These are phyloP conservation scores for Rhagoletis pomonella DNA, from an alignment of 1,140 invertebrate species.

Conservation along the genomic window DNA sequence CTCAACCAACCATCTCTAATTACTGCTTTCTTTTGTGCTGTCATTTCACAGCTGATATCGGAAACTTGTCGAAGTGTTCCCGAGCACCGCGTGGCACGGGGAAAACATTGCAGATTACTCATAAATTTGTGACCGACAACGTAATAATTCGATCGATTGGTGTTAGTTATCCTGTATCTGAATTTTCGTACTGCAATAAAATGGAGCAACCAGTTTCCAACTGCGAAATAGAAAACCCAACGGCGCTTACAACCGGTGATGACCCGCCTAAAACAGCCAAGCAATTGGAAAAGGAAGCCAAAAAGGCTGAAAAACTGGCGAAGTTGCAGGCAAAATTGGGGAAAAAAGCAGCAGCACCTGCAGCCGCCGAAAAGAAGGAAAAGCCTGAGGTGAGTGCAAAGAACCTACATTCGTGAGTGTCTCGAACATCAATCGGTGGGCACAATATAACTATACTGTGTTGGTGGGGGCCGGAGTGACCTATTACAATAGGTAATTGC, in stretches of 20 bases:
- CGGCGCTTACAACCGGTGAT: neutral
- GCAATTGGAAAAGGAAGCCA: slow-evolving; percentile 92
- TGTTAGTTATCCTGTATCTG: neutral
- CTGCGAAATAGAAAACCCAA: slow-evolving; percentile 6
- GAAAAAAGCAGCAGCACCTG: slow-evolving; percentile 80
- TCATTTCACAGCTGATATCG: slow-evolving; percentile 2
- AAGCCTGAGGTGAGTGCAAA: slow-evolving; percentile 77
- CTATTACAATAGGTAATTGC: neutral
- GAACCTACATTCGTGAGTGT: neutral
- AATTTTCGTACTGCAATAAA: neutral
- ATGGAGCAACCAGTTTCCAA: slow-evolving; percentile 47
- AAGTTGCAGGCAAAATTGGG: slow-evolving; percentile 94
- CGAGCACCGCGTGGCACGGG: neutral
- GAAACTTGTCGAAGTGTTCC: neutral
- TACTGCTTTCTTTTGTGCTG: neutral
- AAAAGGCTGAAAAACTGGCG: slow-evolving; percentile 91
- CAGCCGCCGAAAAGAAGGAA: slow-evolving; percentile 78
- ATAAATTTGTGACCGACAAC: neutral
- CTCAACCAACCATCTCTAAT: too few species aligned
- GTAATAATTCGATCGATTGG: neutral
- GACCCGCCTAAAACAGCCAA: slow-evolving; percentile 86
- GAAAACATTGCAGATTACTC: neutral
- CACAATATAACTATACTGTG: neutral
- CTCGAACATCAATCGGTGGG: too few species aligned
- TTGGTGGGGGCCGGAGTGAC: neutral